Conservation (phyloP, 2,888 invertebrate species). For the Epirrita christyi region DNA sequence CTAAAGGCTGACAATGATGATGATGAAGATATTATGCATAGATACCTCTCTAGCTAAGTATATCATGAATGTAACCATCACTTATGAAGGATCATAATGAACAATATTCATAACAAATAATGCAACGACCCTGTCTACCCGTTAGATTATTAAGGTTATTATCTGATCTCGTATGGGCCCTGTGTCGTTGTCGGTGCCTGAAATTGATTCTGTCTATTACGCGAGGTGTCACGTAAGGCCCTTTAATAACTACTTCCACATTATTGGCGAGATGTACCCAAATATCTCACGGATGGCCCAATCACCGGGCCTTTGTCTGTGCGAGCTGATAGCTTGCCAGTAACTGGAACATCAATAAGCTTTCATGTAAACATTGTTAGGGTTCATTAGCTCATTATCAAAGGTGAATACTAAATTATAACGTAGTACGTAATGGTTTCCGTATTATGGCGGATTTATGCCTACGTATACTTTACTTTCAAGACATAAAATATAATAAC, state of each 20-base stretch:
- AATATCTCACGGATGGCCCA: constrained; percentile 10
- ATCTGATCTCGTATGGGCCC: constrained; percentile 32
- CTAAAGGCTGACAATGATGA: no score
- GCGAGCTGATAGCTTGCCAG: neutral
- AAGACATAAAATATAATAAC: no score
- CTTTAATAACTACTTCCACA: constrained; percentile 26
- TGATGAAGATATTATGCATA: no score
- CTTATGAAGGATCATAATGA: neutral
- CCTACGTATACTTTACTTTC: no score
- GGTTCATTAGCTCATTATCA: no score
- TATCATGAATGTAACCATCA: neutral
- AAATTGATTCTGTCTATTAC: constrained; percentile 44
- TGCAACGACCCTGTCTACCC: constrained; percentile 5
- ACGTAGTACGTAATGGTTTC: no score
- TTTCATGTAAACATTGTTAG: neutral
- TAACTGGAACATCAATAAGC: neutral
- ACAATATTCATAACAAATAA: constrained; percentile 6
- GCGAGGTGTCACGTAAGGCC: constrained; percentile 41
- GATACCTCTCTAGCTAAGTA: no score
- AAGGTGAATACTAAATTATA: no score
- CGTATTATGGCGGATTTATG: no score
- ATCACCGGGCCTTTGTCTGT: neutral
- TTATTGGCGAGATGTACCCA: constrained; percentile 11
- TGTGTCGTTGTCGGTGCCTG: constrained; percentile 34
- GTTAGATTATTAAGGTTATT: constrained; percentile 24